Percentiles rank a stretch among this genome's conserved stretches.
phyloP scores from a whole-genome alignment of 2,113 vertebrate genomes.

The Anhinga anhinga region DNA sequence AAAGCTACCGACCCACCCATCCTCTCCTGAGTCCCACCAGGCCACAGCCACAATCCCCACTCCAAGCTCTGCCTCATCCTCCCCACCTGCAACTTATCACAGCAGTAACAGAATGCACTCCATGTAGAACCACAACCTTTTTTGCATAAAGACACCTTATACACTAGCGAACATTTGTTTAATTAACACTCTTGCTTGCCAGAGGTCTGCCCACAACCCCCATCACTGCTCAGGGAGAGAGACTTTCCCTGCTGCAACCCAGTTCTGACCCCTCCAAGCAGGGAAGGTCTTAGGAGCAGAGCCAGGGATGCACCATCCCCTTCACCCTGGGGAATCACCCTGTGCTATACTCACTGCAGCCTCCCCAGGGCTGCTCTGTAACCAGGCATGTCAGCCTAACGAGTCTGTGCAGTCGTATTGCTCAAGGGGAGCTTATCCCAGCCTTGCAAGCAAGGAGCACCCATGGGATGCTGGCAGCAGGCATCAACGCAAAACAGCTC shows the following conservation, averaged over 20 bases:
- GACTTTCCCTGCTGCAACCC: background rate
- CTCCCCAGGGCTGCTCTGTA: background rate
- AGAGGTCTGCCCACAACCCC: background rate
- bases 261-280: accelerated
- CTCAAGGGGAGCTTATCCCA: background rate
- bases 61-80: background rate
- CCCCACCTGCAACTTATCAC: background rate
- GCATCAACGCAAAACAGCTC: accelerated
- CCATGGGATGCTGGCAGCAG: background rate
- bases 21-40: background rate
- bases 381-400: accelerated
- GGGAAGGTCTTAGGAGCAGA: background rate
- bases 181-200: background rate
- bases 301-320: background rate
- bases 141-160: background rate
- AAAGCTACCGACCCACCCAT: background rate
- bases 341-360: background rate
- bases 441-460: background rate
- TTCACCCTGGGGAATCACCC: background rate
- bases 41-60: too few species aligned
- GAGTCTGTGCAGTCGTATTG: accelerated
- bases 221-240: accelerated
- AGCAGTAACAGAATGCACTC: background rate
- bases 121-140: background rate
- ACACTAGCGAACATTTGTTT: background rate